Evolutionary conservation across 2,113 vertebrate species (phyloP), one percentile per base, ranked within the genome.

Genomic region (Cebus imitator): DNA sequence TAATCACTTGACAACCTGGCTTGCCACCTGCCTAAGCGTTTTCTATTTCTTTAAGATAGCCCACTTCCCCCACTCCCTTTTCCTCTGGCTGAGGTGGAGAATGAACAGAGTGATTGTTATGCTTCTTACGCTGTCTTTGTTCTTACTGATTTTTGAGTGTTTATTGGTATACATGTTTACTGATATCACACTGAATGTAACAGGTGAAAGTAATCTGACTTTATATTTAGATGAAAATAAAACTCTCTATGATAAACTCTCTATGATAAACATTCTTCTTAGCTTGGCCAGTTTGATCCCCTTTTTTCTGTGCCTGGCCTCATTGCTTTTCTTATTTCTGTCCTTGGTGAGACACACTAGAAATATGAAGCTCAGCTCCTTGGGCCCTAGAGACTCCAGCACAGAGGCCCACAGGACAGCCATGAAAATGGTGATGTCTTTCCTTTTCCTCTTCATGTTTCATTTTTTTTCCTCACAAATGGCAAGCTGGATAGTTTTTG

Each of bases 1-100:
- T 16, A 64, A 95, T 35, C 68, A 95, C 35, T 92, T 90, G 5
- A 66, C 45, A 13, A 89, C 17, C 2, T 97, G 96, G 90, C 43
- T 96, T 83, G 52, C 81, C 10, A 95, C 92, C 13, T 91, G 93
- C 40, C 50, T 98, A 3, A 96, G 97, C 12, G 40, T 96, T 35
- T 96, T 97, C 79, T 98, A 66, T 73, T 93, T 96, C 61, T 68
- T 97, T 66, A 96, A 98, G 85, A 95, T 92, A 64, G 82, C 90
- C 61, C 82, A 78, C 1, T 97, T 97, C 73, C 86, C 78, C 61
- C 64, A 97, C 12, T 18, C 43, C 1, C 25, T 97, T 79, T 95
- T 98, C 86, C 52, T 97, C 20, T 97, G 87, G 79, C 13, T 97
- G 30, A 98, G 90, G 92, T 37, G 72, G 87, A 98, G 92, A 83